Evolutionary conservation across 2,888 invertebrate species (phyloP), one percentile per base, ranked within the genome.

Genomic region (Polydrusus cervinus): DNA sequence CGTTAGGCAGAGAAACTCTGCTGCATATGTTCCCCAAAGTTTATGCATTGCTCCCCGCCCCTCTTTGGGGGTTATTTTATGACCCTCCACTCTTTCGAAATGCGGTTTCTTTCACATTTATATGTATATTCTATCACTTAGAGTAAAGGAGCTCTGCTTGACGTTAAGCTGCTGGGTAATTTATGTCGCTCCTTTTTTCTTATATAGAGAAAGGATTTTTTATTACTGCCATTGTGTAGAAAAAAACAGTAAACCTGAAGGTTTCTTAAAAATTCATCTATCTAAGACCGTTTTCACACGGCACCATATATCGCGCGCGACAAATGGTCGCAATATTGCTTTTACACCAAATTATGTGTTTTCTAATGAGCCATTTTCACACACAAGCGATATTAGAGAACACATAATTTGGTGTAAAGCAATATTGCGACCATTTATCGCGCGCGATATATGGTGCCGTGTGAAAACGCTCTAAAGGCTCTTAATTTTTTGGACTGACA

Each of bases 61-160:
- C 43, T 13, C 38, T 30, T 45, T 20, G 53, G 65, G 47, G 71
- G 71, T 14, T 66, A 57, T 74, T 68, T 74, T 74, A 70, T 64
- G 65, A 40, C 66, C 25, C 61, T 66, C 74, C 5, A 70, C 74
- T 70, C 60, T 70, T 66, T 49, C 66, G 30, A 70, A 74, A 74
- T 74, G 70, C 62, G 75, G 71, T 75, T 75, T 75, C 75, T 75
- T 71, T 71, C 75, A 51, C 75, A 75, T 75, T 75, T 75, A 71
- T 75, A 75, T 75, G 75, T 75, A 75, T 75, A 75, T 75, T 75
- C 71, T 75, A 75, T 75, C 75, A 75, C 67, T 75, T 71, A 62
- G 66, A 70, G 74, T 70, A 74, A 74, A 74, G 70, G 66, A 66
- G 66, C 74, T 49, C 70, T 51, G 74, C 74, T 74, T 74, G 74